A percentile compares a stretch with the other conserved stretches of the same genome.
Evolutionary conservation across 1,140 invertebrate species (phyloP).

Genomic region (Plutomurus gul): DNA sequence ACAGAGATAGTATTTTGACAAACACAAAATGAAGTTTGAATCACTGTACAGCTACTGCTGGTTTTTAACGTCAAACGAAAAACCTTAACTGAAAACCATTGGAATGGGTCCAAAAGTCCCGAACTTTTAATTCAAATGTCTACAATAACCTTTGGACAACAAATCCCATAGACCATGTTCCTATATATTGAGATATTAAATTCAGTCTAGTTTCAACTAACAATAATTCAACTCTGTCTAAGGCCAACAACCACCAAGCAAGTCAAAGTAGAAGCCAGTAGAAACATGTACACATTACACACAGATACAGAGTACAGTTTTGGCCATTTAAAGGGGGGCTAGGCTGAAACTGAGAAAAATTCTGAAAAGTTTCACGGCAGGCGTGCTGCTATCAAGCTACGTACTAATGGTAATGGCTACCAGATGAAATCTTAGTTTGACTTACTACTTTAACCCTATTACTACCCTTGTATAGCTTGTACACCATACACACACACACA

Average conservation of each 20-base stretch:
- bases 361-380: slow-evolving; percentile 23
- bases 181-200: neutral
- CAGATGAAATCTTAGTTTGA: slow-evolving; percentile 19
- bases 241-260: no score
- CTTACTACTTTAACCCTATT: slow-evolving; percentile 1
- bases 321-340: no score
- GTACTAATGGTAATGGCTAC: neutral
- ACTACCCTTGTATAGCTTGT: neutral
- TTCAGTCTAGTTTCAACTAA: neutral
- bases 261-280: no score
- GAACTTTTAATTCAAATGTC: slow-evolving; percentile 13
- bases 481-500: no score
- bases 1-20: no score
- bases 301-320: no score
- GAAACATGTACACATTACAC: no score
- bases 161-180: neutral
- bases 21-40: no score
- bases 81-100: neutral
- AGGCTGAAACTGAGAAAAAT: neutral
- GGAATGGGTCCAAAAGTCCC: slow-evolving; percentile 1
- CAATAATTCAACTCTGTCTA: neutral
- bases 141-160: neutral
- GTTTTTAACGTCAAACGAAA: no score
- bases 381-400: neutral
- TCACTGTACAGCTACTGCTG: no score